A percentile compares a stretch with the other conserved stretches of the same genome.
Conservation (phyloP, 2,888 invertebrate species). For the Parthenolecanium corni region DNA sequence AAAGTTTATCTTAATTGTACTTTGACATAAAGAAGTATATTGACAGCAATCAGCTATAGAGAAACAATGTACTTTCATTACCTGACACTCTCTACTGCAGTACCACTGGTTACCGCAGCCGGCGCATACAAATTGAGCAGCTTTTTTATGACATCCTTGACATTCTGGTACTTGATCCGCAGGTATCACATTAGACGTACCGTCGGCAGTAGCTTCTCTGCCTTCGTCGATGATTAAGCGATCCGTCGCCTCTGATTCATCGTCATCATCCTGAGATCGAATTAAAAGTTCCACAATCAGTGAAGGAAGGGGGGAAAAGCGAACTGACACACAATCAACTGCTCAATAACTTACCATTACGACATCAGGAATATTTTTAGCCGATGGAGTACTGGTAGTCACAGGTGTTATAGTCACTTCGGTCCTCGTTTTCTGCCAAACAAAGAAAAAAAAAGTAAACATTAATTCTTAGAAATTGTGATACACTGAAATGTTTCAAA, state of each 20-base stretch:
- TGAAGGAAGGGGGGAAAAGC: background rate
- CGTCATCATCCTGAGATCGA: conserved; percentile 42
- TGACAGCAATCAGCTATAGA: too few relatives aligned
- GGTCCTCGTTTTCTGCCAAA: conserved; percentile 44
- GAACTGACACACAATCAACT: background rate
- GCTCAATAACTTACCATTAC: conserved; percentile 28
- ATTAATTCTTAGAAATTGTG: background rate
- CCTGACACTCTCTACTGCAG: conserved; percentile 87
- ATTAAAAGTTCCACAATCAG: background rate
- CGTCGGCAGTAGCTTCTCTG: conserved; percentile 38
- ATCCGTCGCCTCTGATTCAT: conserved; percentile 43
- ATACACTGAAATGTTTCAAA: too few relatives aligned
- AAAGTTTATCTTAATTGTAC: too few relatives aligned
- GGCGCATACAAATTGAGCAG: conserved; percentile 78
- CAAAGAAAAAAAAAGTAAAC: conserved; percentile 26
- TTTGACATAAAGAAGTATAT: too few relatives aligned
- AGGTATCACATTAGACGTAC: conserved; percentile 36
- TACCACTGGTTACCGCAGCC: conserved; percentile 90
- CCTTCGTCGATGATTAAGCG: conserved; percentile 42
- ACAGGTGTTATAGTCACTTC: conserved; percentile 51
- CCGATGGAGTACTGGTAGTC: conserved; percentile 30
- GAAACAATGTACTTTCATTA: too few relatives aligned
- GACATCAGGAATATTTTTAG: conserved; percentile 33
- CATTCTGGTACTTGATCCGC: conserved; percentile 54
- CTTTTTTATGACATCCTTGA: conserved; percentile 70